These are phyloP conservation scores for Myxocyprinus asiaticus DNA, from an alignment of 2,113 vertebrate species.

Conservation along the genomic window DNA sequence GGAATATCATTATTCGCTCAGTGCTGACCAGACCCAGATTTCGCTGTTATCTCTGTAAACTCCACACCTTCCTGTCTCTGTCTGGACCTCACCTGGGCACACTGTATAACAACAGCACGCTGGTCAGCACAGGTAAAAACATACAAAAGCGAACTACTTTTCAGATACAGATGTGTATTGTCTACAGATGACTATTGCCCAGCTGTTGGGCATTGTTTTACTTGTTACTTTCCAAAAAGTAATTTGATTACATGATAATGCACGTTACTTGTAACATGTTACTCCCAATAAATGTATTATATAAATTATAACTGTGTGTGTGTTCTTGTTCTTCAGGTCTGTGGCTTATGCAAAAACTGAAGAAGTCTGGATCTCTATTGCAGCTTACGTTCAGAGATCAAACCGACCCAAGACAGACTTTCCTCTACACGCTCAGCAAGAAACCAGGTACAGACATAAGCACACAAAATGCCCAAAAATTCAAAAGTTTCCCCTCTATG, in stretches of 20 bases:
- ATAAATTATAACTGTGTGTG: not conserved
- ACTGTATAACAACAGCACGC: slow-evolving; percentile 93
- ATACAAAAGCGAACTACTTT: too few species aligned
- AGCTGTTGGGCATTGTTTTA: too few species aligned
- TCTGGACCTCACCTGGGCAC: slow-evolving; percentile 98
- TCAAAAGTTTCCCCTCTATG: not conserved
- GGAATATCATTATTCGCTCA: slow-evolving; percentile 95
- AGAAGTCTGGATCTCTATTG: slow-evolving; percentile 94
- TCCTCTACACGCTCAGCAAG: slow-evolving; percentile 95
- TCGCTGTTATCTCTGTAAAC: slow-evolving; percentile 93
- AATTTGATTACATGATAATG: too few species aligned
- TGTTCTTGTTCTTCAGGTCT: slow-evolving; percentile 74
- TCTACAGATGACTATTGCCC: too few species aligned
- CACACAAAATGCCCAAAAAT: not conserved
- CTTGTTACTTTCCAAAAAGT: too few species aligned
- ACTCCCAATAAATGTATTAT: too few species aligned
- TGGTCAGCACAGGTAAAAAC: slow-evolving; percentile 90
- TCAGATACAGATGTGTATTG: too few species aligned
- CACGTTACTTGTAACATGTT: too few species aligned
- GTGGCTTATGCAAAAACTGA: slow-evolving; percentile 98
- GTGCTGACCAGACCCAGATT: slow-evolving; percentile 94
- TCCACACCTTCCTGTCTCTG: slow-evolving; percentile 96
- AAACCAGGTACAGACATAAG: slow-evolving; percentile 83
- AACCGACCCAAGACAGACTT: slow-evolving; percentile 89
- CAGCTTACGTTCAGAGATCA: slow-evolving; percentile 97